Evolutionary conservation across 2,797 vertebrate genomes (phyloP).

Genomic region (Enteromius anoplus): DNA sequence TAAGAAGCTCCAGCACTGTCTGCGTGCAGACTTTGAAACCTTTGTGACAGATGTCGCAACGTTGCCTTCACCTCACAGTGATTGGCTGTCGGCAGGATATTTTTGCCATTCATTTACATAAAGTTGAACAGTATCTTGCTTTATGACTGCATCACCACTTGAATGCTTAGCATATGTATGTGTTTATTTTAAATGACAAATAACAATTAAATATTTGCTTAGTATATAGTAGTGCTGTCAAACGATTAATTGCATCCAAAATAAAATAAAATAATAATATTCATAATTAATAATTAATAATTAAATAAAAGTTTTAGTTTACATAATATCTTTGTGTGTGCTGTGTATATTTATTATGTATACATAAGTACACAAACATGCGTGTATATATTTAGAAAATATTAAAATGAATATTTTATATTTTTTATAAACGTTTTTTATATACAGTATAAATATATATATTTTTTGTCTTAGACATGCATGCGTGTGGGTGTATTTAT

Average conservation of each 20-base stretch:
- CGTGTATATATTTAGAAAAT: too few species aligned
- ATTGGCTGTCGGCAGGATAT: neutral
- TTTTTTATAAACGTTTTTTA: neutral
- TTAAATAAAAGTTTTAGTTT: neutral
- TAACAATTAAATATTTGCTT: neutral
- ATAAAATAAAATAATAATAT: too few species aligned
- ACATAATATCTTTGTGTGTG: too few species aligned
- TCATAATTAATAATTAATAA: too few species aligned
- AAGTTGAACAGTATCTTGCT: neutral
- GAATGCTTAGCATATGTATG: neutral
- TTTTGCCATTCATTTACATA: conserved; percentile 5
- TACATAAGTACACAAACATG: neutral
- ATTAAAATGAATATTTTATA: too few species aligned
- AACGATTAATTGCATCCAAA: too few species aligned
- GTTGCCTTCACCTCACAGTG: neutral
- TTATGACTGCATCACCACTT: neutral
- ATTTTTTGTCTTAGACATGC: neutral
- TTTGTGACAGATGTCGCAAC: neutral
- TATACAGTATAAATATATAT: neutral
- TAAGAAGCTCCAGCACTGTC: conserved; percentile 7
- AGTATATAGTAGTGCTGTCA: too few species aligned
- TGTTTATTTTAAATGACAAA: neutral
- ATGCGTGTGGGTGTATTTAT: neutral
- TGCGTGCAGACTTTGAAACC: conserved; percentile 4
- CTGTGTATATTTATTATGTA: neutral